Percentiles rank a stretch among this genome's conserved stretches.
Evolutionary conservation across 2,888 invertebrate genomes (phyloP).

Genomic region (Pinctada fucata): DNA sequence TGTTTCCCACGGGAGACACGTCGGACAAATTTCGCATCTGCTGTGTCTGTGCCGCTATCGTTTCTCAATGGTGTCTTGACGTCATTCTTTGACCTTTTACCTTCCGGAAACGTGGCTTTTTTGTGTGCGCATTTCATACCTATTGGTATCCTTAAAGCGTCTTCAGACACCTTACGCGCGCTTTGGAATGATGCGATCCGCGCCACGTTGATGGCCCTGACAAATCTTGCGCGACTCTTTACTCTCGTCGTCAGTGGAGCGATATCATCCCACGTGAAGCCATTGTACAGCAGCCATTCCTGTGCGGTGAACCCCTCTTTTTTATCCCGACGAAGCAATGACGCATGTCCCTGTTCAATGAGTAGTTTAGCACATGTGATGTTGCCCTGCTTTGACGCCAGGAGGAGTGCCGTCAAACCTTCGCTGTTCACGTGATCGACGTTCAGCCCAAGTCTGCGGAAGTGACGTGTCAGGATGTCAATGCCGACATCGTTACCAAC

Average conservation of each 20-base stretch:
- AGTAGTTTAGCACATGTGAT: slow-evolving; percentile 72
- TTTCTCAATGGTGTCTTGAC: not conserved
- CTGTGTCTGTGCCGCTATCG: not conserved
- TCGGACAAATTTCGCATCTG: not conserved
- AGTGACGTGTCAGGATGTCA: slow-evolving; percentile 70
- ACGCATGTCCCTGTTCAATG: slow-evolving; percentile 71
- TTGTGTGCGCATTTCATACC: not conserved
- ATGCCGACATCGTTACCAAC: slow-evolving; percentile 73
- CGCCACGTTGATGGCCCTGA: slow-evolving; percentile 20
- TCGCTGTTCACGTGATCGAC: slow-evolving; percentile 72
- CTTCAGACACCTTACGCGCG: not conserved
- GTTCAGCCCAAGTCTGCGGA: slow-evolving; percentile 72
- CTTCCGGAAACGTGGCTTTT: not conserved
- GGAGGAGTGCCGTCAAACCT: slow-evolving; percentile 71
- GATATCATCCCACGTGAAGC: slow-evolving; percentile 68
- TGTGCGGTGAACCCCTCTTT: slow-evolving; percentile 64
- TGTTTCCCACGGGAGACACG: not conserved
- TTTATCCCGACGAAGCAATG: slow-evolving; percentile 63
- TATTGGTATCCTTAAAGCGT: not conserved
- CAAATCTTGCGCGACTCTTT: slow-evolving; percentile 40
- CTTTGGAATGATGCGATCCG: not conserved
- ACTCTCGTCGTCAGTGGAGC: slow-evolving; percentile 42
- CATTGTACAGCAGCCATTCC: slow-evolving; percentile 69
- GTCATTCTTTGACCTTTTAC: not conserved
- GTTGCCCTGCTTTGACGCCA: slow-evolving; percentile 70